phyloP scores from a whole-genome alignment of 2,113 vertebrate genomes.

The Desmodus rotundus region DNA sequence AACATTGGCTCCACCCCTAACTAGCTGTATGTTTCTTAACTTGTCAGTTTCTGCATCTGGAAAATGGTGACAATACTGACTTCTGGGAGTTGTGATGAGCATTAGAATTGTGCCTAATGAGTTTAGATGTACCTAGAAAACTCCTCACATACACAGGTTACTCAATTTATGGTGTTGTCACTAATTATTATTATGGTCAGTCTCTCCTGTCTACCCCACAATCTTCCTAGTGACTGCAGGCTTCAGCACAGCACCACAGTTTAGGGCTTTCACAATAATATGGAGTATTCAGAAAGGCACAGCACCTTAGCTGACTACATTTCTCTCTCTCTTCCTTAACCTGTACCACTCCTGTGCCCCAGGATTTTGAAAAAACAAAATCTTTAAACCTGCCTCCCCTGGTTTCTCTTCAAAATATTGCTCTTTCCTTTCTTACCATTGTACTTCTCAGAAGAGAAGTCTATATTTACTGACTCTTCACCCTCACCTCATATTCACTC shows the following conservation, averaged over 20 bases:
- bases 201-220: not conserved
- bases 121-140: not conserved
- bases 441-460: constrained; percentile 38
- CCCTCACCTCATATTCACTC: not conserved
- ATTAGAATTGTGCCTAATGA: not conserved
- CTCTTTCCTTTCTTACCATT: not conserved
- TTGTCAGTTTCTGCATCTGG: not conserved
- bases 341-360: not conserved
- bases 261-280: not conserved
- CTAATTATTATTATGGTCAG: not conserved
- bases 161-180: not conserved
- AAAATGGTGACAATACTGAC: not conserved
- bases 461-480: not conserved
- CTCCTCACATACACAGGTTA: not conserved
- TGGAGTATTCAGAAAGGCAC: not conserved
- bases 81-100: not conserved
- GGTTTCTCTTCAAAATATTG: constrained; percentile 22
- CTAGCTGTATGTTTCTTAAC: not conserved
- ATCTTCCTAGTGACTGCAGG: not conserved
- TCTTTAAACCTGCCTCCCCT: not conserved
- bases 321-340: not conserved
- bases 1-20: constrained; percentile 14
- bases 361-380: constrained; percentile 14
- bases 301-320: not conserved
- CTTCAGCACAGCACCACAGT: not conserved